Percentiles rank a stretch among this genome's conserved stretches.
Evolutionary conservation across 2,797 vertebrate species (phyloP).

Genomic region (Tokudaia tokunoshimensis): DNA sequence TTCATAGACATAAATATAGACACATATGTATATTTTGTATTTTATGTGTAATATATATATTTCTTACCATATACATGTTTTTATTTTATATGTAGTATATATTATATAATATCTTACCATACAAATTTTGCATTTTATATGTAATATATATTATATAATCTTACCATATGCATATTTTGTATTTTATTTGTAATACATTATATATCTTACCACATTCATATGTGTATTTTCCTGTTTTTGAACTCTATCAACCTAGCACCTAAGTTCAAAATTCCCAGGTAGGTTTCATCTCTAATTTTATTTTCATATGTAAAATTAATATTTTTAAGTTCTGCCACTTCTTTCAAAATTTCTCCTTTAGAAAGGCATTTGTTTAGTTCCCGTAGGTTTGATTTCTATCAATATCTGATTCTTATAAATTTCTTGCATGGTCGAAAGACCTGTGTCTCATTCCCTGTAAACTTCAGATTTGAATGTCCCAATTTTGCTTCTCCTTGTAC

Average conservation of each 20-base stretch:
- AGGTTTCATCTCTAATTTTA: constrained; percentile 13
- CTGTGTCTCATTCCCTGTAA: neutral
- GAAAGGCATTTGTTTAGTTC: neutral
- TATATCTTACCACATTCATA: neutral
- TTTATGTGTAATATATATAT: neutral
- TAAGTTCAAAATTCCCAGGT: neutral
- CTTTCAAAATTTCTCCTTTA: constrained; percentile 9
- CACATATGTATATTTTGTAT: neutral
- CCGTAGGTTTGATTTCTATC: neutral
- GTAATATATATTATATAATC: neutral
- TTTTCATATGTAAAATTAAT: constrained; percentile 17
- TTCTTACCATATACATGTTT: neutral
- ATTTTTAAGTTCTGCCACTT: neutral
- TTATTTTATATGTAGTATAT: neutral
- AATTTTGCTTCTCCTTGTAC: neutral
- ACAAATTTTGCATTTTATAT: neutral
- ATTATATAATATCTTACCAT: too few relatives aligned
- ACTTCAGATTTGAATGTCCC: neutral
- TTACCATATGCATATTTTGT: neutral
- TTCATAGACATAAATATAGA: neutral
- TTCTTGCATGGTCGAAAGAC: neutral
- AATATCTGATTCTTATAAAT: neutral
- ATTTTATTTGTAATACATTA: neutral
- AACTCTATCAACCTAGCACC: neutral
- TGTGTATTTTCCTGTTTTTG: neutral